Evolutionary conservation across 1,140 invertebrate species (phyloP), one percentile per base, ranked within the genome.

Genomic region (Proctacanthus coquilletti): DNA sequence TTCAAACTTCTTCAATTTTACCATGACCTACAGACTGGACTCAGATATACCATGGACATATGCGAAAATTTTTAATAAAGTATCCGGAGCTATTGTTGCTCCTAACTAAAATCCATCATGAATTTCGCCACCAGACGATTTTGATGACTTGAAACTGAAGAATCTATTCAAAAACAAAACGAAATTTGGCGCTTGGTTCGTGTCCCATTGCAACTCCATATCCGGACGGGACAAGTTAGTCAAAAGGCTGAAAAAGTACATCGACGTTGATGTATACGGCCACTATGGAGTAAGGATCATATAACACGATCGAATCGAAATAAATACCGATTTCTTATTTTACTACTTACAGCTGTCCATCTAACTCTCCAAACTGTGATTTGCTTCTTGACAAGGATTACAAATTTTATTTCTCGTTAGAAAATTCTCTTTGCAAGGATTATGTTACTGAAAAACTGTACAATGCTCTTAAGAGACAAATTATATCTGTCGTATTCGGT

Each of bases 191-290:
- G 69, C 67, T 9, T 75, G 72, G 72, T 65, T 77, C 37, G 69
- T 71, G 0, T 72, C 70, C 17, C 71, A 77, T 47, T 80, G 77
- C 48, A 38, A 54, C 10, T 66, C 67, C 0, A 39, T 53, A 1
- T 71, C 68, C 32, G 48, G 57, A n/a, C 50, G 78, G 5, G 62
- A 73, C 45, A 39, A 56, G 3, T 66, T 70, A 38, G 70, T 69
- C 0, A 45, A 51, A 18, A 57, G 71, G 42, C 52, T 81, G 5
- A 48, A 63, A 33, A 60, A 70, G 34, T 62, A 64, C 41, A 65
- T 80, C 11, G 19, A 51, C 3, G 68, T 83, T 5, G 75, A 82
- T 49, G 64, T 79, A 11, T 82, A 71, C 47, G 78, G 78, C 6
- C 52, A 47, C 2, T 82, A 78, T 47, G 66, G 68, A 2, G 38